phyloP scores from a whole-genome alignment of 2,797 vertebrate genomes.

The Aselliscus stoliczkanus region DNA sequence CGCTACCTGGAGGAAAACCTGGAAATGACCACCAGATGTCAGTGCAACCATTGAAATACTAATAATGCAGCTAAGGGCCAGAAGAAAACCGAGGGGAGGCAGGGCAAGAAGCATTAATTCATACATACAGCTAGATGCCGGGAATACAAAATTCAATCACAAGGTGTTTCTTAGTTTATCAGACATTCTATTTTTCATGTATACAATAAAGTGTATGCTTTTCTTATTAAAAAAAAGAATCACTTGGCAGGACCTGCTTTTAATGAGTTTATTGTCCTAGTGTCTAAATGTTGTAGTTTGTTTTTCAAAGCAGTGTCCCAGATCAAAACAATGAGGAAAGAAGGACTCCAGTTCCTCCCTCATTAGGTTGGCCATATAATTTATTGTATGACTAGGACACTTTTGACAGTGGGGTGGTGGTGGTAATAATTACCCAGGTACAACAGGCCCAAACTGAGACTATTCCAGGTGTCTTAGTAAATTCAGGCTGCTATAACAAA shows the following conservation, averaged over 20 bases:
- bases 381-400: not conserved
- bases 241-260: not conserved
- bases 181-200: not conserved
- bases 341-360: not conserved
- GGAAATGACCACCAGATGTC: conserved; percentile 66
- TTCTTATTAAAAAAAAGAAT: not conserved
- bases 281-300: not conserved
- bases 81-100: not conserved
- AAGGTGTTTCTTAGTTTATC: not conserved
- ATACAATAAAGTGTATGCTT: not conserved
- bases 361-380: not conserved
- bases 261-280: not conserved
- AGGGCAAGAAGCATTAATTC: not conserved
- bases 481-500: not conserved
- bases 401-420: not conserved
- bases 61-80: not conserved
- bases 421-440: not conserved
- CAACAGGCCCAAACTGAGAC: not conserved
- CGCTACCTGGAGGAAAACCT: conserved; percentile 16
- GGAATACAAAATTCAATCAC: not conserved
- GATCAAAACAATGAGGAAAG: not conserved
- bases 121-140: not conserved
- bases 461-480: not conserved
- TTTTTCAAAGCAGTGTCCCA: not conserved
- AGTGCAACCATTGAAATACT: conserved; percentile 53